Percentiles rank a stretch among this genome's conserved stretches.
These are phyloP conservation scores for Chionomys nivalis DNA, from an alignment of 2,113 vertebrate genomes.

Conservation along the genomic window DNA sequence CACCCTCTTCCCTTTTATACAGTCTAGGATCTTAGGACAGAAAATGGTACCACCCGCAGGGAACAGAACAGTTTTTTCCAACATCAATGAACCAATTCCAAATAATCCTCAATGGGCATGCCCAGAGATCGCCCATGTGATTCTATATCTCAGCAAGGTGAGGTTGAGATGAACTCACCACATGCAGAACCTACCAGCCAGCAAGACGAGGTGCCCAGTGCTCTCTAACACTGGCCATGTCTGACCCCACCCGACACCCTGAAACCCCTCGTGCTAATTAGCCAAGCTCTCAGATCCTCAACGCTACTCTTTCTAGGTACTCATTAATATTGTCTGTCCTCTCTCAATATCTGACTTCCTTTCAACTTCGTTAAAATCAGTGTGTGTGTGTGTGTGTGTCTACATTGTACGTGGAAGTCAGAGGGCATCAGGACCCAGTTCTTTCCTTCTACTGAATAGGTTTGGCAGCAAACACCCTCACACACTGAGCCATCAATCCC, in stretches of 20 bases:
- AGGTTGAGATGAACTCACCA: neutral
- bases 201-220: neutral
- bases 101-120: neutral
- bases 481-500: neutral
- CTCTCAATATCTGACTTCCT: neutral
- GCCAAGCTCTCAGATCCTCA: neutral
- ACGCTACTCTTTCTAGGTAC: neutral
- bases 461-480: neutral
- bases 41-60: neutral
- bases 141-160: neutral
- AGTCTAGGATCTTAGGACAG: neutral
- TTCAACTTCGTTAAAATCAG: neutral
- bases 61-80: neutral
- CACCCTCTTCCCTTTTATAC: neutral
- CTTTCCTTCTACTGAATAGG: too few species aligned
- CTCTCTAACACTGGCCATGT: neutral
- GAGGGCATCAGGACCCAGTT: neutral
- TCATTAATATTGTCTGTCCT: neutral
- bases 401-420: neutral
- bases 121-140: neutral
- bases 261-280: neutral
- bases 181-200: neutral
- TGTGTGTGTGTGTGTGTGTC: neutral
- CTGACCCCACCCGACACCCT: neutral
- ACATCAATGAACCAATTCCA: neutral